Conservation (phyloP, 1,140 invertebrate species). For the Ridgeia piscesae region DNA sequence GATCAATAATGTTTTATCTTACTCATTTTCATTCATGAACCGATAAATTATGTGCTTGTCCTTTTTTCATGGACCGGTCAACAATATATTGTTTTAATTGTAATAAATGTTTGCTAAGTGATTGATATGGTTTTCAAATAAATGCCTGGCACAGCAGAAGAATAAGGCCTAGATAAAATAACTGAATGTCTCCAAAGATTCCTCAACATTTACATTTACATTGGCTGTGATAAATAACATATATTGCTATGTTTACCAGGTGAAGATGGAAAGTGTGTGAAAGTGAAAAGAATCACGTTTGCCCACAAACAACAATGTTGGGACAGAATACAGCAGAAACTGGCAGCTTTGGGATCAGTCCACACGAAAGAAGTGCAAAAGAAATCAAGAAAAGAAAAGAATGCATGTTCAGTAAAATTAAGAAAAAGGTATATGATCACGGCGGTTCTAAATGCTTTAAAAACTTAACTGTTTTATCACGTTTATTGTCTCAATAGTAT, state of each 20-base stretch:
- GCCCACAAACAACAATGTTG: background rate
- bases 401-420: constrained; percentile 6
- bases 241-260: background rate
- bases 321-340: background rate
- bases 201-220: too few species aligned
- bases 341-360: background rate
- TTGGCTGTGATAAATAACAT: too few species aligned
- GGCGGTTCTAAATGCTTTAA: background rate
- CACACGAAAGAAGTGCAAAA: background rate
- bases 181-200: too few species aligned
- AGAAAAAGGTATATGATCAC: background rate
- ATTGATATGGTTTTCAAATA: too few species aligned
- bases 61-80: too few species aligned
- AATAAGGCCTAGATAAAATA: too few species aligned
- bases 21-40: too few species aligned
- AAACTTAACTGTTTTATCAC: background rate
- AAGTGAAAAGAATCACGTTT: background rate
- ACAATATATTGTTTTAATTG: too few species aligned
- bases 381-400: constrained; percentile 1
- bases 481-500: background rate
- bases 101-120: too few species aligned
- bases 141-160: too few species aligned
- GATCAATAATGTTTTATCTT: background rate
- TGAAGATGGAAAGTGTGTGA: background rate
- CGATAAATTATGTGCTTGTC: too few species aligned